A percentile compares a stretch with the other conserved stretches of the same genome.
Evolutionary conservation across 2,797 vertebrate genomes (phyloP).

Genomic region (Florisuga fusca): DNA sequence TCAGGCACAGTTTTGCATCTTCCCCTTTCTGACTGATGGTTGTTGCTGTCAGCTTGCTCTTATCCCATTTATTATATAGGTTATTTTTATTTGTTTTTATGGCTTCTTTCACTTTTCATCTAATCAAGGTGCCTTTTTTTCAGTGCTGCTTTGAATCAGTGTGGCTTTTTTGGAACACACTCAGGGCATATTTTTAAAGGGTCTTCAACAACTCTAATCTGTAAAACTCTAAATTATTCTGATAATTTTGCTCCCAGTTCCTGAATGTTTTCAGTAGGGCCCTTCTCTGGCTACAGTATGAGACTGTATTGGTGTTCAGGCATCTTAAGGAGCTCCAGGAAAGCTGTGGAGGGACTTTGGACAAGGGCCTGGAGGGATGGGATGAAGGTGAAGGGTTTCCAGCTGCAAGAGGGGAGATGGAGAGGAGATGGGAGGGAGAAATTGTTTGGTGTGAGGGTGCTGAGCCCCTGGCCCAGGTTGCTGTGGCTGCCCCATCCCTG

Average conservation of each 20-base stretch:
- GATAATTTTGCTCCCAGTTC: background rate
- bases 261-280: background rate
- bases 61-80: slow-evolving; percentile 31
- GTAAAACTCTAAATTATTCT: background rate
- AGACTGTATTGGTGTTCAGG: background rate
- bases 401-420: too few species aligned
- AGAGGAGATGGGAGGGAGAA: too few species aligned
- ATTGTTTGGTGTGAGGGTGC: too few species aligned
- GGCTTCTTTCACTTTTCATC: slow-evolving; percentile 15
- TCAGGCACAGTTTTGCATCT: background rate
- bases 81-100: slow-evolving; percentile 32
- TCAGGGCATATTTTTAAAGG: background rate
- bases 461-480: too few species aligned
- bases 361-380: too few species aligned
- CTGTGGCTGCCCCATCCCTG: too few species aligned
- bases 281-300: background rate
- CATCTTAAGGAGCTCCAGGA: background rate
- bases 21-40: background rate
- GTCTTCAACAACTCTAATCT: background rate
- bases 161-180: background rate
- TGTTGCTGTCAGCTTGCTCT: slow-evolving; percentile 31
- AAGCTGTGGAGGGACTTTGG: too few species aligned
- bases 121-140: background rate
- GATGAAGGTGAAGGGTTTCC: too few species aligned
- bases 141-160: background rate